Base-by-base conservation (phyloP, 2,888 invertebrate genomes). In the Peribatodes rhomboidaria region DNA sequence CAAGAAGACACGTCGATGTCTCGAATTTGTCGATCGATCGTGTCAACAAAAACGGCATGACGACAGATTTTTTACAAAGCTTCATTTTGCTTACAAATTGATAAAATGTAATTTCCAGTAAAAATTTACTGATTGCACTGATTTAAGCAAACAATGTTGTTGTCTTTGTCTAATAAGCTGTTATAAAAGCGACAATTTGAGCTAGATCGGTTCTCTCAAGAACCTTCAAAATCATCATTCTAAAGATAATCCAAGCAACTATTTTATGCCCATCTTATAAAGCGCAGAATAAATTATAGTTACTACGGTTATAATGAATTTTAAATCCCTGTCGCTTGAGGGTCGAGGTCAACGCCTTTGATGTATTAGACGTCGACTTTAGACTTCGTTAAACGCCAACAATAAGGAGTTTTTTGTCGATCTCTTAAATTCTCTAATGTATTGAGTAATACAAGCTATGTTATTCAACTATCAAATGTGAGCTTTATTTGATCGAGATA, bases 351-450 rank as follows among this genome's bases (percentile, higher is more conserved):
- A 65, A 61, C 50, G 60, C 47, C 59, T 60, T 63, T 52, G 58
- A 67, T 58, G 63, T 58, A 68, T 73, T 57, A 67, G 60, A 35
- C 56, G 16, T n/a, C 50, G 46, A 46, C 33, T 56, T 42, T 27
- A 53, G 54, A 54, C 54, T 55, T 44, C 35, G 55, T 58, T 44
- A 31, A 52, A 44, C 64, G 76, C 76, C 82, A 83, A 84, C 83
- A 83, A 82, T 81, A 82, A 79, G 72, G 70, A 61, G 63, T 75
- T 78, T 81, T 82, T 80, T 78, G 65, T 41, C 63, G 65, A 70
- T 60, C 69, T 61, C 57, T 60, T 11, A 50, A 50, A 50, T 50
- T 50, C 35, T 50, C 13, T 20, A 13, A 49, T 31, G 47, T 35
- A 50, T 49, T 67, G 64, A 49, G 64, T 50, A 72, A 70, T 63